phyloP scores from a whole-genome alignment of 1,140 invertebrate genomes.

The Heliothis virescens region DNA sequence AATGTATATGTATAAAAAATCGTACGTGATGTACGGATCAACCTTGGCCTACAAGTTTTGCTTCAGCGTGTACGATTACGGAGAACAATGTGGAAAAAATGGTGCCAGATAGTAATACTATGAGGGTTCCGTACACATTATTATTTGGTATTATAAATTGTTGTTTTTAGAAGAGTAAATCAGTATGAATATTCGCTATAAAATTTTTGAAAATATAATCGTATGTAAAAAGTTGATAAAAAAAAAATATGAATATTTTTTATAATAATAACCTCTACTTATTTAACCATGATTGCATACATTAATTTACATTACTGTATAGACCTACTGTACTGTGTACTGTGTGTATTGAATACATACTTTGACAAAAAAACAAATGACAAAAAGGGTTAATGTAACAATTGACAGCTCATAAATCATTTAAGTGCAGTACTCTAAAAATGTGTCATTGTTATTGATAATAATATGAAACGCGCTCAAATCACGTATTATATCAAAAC shows the following conservation, averaged over 20 bases:
- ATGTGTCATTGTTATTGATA: conserved; percentile 24
- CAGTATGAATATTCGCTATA: too few relatives aligned
- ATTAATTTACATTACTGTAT: neutral
- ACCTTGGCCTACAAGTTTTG: conserved; percentile 44
- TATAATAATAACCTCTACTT: too few relatives aligned
- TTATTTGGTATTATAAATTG: too few relatives aligned
- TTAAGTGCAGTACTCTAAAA: conserved; percentile 12
- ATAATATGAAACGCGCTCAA: neutral
- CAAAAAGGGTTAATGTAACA: neutral
- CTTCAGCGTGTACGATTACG: conserved; percentile 29
- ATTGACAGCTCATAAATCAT: conserved; percentile 1
- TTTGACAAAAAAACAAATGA: conserved; percentile 3
- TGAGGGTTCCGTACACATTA: conserved; percentile 5
- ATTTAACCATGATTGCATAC: too few relatives aligned
- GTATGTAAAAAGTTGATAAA: too few relatives aligned
- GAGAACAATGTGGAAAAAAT: conserved; percentile 31
- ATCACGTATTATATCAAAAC: conserved; percentile 24
- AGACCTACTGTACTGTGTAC: too few relatives aligned
- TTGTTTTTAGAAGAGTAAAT: too few relatives aligned
- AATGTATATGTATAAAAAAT: conserved; percentile 25
- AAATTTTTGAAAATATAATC: too few relatives aligned
- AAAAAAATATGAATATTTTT: too few relatives aligned
- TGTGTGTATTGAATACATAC: too few relatives aligned
- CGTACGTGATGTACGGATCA: conserved; percentile 42
- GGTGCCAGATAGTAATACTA: conserved; percentile 9